Percentiles rank a stretch among this genome's conserved stretches.
phyloP scores from a whole-genome alignment of 2,888 invertebrate genomes.

The Drosophila flavopinicola region DNA sequence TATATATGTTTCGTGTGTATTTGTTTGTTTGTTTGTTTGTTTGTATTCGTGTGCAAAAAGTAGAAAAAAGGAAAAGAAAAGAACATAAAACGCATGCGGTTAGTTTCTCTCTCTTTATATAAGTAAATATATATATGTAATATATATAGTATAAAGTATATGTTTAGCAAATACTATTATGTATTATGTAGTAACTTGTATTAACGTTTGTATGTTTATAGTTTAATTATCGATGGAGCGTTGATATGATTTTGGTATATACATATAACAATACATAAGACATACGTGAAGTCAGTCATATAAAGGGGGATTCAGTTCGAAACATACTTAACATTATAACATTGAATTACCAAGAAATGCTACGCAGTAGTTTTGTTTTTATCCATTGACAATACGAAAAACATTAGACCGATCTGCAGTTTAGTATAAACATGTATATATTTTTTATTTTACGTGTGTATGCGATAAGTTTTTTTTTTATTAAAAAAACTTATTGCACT shows the following conservation, averaged over 20 bases:
- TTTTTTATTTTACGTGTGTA: slow-evolving; percentile 35
- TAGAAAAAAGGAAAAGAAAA: slow-evolving; percentile 82
- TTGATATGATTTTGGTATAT: slow-evolving; percentile 70
- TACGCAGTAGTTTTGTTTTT: slow-evolving; percentile 52
- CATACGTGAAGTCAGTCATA: slow-evolving; percentile 74
- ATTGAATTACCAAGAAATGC: slow-evolving; percentile 75
- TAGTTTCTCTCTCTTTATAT: slow-evolving; percentile 80
- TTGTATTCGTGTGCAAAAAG: slow-evolving; percentile 80
- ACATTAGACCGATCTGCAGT: slow-evolving; percentile 60
- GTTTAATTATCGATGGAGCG: slow-evolving; percentile 59
- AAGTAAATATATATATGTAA: slow-evolving; percentile 62
- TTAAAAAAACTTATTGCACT: slow-evolving; percentile 60
- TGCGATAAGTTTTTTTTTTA: slow-evolving; percentile 52
- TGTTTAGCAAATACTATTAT: slow-evolving; percentile 75
- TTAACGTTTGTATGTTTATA: slow-evolving; percentile 47
- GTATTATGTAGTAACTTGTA: slow-evolving; percentile 71
- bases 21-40: slow-evolving; percentile 48
- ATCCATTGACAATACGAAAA: slow-evolving; percentile 67
- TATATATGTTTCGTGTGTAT: slow-evolving; percentile 43
- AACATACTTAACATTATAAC: slow-evolving; percentile 78
- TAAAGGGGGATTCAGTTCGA: slow-evolving; percentile 64
- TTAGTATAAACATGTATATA: slow-evolving; percentile 45
- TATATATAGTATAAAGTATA: slow-evolving; percentile 45
- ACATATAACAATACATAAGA: slow-evolving; percentile 79
- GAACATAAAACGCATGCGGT: slow-evolving; percentile 84